Percentiles rank a stretch among this genome's conserved stretches.
These are phyloP conservation scores for Coleophora flavipennella DNA, from an alignment of 2,888 invertebrate genomes.

Conservation along the genomic window DNA sequence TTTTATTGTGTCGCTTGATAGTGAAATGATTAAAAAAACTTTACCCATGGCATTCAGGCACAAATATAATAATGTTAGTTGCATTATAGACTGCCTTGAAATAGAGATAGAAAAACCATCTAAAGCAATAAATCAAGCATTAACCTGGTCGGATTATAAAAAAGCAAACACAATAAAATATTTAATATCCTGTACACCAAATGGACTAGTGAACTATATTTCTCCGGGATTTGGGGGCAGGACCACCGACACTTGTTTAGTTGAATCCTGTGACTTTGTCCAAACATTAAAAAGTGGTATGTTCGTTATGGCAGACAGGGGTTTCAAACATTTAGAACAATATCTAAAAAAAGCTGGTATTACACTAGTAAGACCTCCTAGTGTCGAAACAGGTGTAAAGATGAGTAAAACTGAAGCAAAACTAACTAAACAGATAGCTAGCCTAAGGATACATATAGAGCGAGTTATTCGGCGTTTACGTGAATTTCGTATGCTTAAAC, in stretches of 20 bases:
- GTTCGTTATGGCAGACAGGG: slow-evolving; percentile 16
- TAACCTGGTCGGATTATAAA: slow-evolving; percentile 31
- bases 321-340: slow-evolving; percentile 17
- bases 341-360: slow-evolving; percentile 5
- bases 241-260: slow-evolving; percentile 11
- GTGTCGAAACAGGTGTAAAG: slow-evolving; percentile 11
- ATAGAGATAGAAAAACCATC: slow-evolving; percentile 29
- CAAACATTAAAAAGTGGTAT: slow-evolving; percentile 9
- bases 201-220: slow-evolving; percentile 17
- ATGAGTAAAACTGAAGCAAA: slow-evolving; percentile 12
- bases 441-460: slow-evolving; percentile 17
- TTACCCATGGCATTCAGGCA: too few relatives aligned
- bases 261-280: slow-evolving; percentile 14
- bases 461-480: slow-evolving; percentile 14
- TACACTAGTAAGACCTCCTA: slow-evolving; percentile 13
- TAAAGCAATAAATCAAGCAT: slow-evolving; percentile 21
- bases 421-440: slow-evolving; percentile 18
- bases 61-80: slow-evolving; percentile 17
- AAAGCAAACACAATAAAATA: slow-evolving; percentile 19
- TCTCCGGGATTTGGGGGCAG: slow-evolving; percentile 16
- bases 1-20: slow-evolving; percentile 12
- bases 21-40: slow-evolving; percentile 6
- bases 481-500: slow-evolving; percentile 18
- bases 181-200: too few relatives aligned
- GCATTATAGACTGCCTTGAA: slow-evolving; percentile 32